These are phyloP conservation scores for Aelia acuminata DNA, from an alignment of 2,888 invertebrate genomes.

Conservation along the genomic window DNA sequence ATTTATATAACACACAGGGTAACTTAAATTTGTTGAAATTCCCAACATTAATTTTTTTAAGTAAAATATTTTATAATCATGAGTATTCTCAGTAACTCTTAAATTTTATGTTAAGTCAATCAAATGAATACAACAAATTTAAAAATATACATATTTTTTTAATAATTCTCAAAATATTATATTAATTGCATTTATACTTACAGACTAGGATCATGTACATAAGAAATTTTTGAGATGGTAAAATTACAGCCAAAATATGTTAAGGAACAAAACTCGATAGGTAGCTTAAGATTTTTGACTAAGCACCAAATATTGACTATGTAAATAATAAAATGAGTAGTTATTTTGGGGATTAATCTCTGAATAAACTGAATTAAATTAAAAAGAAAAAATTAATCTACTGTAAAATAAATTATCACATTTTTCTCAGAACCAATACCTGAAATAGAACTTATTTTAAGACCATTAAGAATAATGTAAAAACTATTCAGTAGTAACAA, in stretches of 20 bases:
- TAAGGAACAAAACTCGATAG: not conserved
- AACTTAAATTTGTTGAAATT: not conserved
- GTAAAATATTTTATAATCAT: not conserved
- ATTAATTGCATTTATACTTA: not conserved
- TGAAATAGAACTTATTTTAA: not conserved
- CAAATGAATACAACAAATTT: not conserved
- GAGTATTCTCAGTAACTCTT: conserved; percentile 13
- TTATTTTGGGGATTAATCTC: not conserved
- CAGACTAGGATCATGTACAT: conserved; percentile 3
- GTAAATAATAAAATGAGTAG: not conserved
- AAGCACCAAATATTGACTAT: not conserved
- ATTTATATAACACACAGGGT: conserved; percentile 10
- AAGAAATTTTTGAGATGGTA: not conserved
- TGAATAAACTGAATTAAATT: not conserved
- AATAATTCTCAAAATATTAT: conserved; percentile 13
- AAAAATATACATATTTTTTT: not conserved
- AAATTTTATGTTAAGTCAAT: not conserved
- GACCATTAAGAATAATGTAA: not conserved
- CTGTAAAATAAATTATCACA: not conserved
- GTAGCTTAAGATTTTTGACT: not conserved
- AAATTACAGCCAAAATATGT: conserved; percentile 44
- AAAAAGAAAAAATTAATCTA: not conserved
- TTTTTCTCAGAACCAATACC: not conserved
- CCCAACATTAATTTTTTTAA: not conserved
- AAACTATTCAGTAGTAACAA: not conserved